Percentiles rank a stretch among this genome's conserved stretches.
These are phyloP conservation scores for Ceriagrion tenellum DNA, from an alignment of 2,888 invertebrate species.

Conservation along the genomic window DNA sequence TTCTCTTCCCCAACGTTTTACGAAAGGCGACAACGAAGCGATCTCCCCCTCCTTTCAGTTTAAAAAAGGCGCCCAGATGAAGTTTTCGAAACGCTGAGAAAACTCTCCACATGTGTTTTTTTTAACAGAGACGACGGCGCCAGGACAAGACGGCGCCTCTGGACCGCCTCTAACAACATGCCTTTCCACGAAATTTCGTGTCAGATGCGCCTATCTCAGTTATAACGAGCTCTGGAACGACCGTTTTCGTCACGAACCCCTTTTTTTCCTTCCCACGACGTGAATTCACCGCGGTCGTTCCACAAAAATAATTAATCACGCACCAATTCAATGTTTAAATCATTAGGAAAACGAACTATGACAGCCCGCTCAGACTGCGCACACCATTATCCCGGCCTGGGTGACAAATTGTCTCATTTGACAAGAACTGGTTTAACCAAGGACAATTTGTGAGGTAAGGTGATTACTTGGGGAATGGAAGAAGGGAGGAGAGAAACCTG, in stretches of 20 bases:
- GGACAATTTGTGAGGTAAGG: too few relatives aligned
- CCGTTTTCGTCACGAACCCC: neutral
- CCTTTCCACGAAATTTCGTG: neutral
- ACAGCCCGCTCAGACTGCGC: neutral
- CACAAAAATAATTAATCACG: neutral
- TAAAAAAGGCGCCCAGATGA: neutral
- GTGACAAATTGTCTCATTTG: neutral
- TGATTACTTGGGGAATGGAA: too few relatives aligned
- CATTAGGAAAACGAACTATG: neutral
- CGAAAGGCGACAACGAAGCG: neutral
- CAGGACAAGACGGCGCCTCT: neutral
- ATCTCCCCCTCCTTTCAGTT: neutral
- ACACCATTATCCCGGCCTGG: neutral
- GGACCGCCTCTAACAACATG: neutral
- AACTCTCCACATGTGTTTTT: neutral
- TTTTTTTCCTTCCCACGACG: neutral
- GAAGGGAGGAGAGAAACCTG: too few relatives aligned
- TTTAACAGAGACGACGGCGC: neutral
- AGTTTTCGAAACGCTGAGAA: neutral
- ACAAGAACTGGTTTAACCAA: neutral
- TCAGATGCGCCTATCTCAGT: neutral
- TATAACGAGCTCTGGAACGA: neutral
- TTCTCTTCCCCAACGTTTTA: neutral
- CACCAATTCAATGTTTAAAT: neutral
- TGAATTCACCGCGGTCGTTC: neutral